Percentiles rank a stretch among this genome's conserved stretches.
phyloP scores from a whole-genome alignment of 2,113 vertebrate species.

The Sturnira hondurensis region DNA sequence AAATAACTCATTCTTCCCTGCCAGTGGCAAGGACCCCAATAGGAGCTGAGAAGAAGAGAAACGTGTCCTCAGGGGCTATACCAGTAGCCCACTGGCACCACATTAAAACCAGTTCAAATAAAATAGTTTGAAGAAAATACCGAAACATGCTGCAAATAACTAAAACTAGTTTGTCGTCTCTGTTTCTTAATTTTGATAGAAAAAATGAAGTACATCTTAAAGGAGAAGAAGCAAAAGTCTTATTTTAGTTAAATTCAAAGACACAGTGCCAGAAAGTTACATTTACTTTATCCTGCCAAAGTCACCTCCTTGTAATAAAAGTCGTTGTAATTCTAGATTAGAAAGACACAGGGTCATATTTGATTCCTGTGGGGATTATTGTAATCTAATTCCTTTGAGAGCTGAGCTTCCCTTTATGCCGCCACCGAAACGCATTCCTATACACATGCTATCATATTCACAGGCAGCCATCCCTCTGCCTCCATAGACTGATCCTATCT shows the following conservation, averaged over 20 bases:
- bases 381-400: not conserved
- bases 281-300: rapidly evolving
- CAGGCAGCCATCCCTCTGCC: rapidly evolving
- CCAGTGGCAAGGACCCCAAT: slow-evolving; percentile 85
- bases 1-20: slow-evolving; percentile 87
- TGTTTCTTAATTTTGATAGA: not conserved
- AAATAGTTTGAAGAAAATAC: slow-evolving; percentile 70
- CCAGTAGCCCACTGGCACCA: slow-evolving; percentile 82
- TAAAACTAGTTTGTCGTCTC: not conserved
- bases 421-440: rapidly evolving
- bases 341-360: not conserved
- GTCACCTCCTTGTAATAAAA: not conserved
- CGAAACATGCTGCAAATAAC: not conserved
- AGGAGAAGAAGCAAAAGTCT: not conserved
- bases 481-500: rapidly evolving
- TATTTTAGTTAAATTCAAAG: not conserved
- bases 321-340: no score
- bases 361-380: rapidly evolving
- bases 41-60: slow-evolving; percentile 56
- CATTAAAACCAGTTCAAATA: slow-evolving; percentile 67
- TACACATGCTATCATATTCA: rapidly evolving
- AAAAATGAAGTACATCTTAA: not conserved
- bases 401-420: rapidly evolving
- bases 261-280: rapidly evolving
- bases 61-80: slow-evolving; percentile 83